phyloP scores from a whole-genome alignment of 2,797 vertebrate species.

The Ptychobarbus kaznakovi region DNA sequence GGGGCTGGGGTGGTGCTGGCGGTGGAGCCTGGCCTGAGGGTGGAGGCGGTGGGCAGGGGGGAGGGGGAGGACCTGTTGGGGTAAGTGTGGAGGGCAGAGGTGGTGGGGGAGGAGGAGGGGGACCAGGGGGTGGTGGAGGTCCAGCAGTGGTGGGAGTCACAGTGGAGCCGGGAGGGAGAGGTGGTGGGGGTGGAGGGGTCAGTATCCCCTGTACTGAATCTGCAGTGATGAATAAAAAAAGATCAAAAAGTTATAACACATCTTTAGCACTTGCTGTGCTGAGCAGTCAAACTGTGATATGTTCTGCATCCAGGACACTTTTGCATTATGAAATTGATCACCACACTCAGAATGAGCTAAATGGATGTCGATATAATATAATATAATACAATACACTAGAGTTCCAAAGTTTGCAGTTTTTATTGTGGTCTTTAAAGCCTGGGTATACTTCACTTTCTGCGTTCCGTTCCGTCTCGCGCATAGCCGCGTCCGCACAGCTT shows the following conservation, averaged over 20 bases:
- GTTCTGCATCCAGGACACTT: neutral
- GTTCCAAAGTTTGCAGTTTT: no score
- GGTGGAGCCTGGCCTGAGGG: constrained; percentile 64
- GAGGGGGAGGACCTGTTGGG: constrained; percentile 71
- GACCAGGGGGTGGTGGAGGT: constrained; percentile 77
- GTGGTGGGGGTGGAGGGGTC: constrained; percentile 89
- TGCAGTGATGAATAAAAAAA: constrained; percentile 63
- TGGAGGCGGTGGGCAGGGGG: constrained; percentile 75
- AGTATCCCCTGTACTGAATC: constrained; percentile 83
- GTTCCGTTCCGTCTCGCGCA: no score
- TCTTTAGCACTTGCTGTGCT: neutral
- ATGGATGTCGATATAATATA: neutral
- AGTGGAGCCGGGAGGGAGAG: constrained; percentile 83
- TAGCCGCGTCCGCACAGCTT: no score
- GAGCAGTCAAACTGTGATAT: neutral
- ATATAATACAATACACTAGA: neutral
- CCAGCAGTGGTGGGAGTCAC: constrained; percentile 75
- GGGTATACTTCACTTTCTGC: no score
- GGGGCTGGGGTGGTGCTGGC: constrained; percentile 80
- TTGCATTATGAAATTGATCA: neutral
- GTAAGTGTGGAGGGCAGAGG: constrained; percentile 79
- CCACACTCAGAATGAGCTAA: constrained; percentile 8
- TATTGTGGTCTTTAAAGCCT: no score
- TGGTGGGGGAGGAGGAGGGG: constrained; percentile 83
- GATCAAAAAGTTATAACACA: neutral